Evolutionary conservation across 2,797 vertebrate species (phyloP).

Genomic region (Numenius phaeopus): DNA sequence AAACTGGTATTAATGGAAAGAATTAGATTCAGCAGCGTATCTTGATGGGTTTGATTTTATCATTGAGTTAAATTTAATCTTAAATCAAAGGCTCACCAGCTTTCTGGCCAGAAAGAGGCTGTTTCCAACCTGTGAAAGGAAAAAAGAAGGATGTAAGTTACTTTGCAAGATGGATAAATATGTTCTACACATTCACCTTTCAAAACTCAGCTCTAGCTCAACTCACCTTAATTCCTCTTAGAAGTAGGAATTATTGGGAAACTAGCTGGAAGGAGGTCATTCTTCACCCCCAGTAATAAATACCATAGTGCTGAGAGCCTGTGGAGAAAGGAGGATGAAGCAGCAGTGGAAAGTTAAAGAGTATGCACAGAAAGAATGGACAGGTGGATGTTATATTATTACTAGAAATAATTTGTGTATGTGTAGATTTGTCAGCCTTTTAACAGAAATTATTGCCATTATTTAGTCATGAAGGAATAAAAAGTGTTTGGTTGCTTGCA

Average conservation of each 20-base stretch:
- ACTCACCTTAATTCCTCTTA: conserved; percentile 23
- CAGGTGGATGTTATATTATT: neutral
- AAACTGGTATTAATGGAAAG: neutral
- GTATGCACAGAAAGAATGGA: neutral
- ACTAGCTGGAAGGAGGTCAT: neutral
- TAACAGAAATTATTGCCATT: neutral
- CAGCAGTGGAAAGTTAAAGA: neutral
- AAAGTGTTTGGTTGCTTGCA: neutral
- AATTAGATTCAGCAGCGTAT: neutral
- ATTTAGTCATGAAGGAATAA: neutral
- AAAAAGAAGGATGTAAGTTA: neutral
- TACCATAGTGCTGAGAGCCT: neutral
- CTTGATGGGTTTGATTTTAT: neutral
- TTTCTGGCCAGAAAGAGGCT: neutral
- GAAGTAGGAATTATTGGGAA: neutral
- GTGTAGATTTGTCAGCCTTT: neutral
- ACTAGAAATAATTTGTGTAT: neutral
- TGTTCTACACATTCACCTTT: neutral
- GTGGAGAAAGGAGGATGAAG: conserved; percentile 12
- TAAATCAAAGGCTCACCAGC: conserved; percentile 16
- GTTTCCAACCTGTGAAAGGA: neutral
- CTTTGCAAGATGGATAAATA: neutral
- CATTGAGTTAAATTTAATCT: neutral
- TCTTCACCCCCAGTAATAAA: neutral
- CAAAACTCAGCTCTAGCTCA: neutral